A percentile compares a stretch with the other conserved stretches of the same genome.
Evolutionary conservation across 2,797 vertebrate genomes (phyloP).

Genomic region (Enteromius paludinosus): DNA sequence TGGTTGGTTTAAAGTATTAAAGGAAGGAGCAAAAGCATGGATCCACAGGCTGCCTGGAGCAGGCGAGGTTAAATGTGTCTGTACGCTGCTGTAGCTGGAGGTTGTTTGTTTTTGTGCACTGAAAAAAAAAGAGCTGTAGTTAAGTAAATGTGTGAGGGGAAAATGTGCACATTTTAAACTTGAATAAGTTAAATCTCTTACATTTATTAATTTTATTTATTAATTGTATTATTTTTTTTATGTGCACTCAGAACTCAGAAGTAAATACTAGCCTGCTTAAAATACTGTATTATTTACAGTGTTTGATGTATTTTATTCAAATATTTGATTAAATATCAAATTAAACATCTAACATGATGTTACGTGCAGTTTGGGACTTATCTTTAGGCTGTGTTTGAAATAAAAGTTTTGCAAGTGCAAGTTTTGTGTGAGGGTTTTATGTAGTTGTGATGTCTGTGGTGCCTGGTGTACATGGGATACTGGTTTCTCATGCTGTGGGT

Average conservation of each 20-base stretch:
- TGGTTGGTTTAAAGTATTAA: slow-evolving; percentile 30
- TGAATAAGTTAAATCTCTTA: background rate
- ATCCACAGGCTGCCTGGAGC: slow-evolving; percentile 20
- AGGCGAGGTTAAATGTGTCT: slow-evolving; percentile 19
- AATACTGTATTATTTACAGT: background rate
- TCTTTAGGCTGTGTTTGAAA: too few relatives aligned
- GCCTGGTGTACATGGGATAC: background rate
- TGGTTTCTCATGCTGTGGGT: background rate
- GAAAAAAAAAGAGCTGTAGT: background rate
- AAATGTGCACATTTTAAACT: background rate
- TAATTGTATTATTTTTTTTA: background rate
- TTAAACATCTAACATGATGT: background rate
- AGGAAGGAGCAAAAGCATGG: slow-evolving; percentile 6
- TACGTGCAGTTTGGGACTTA: background rate
- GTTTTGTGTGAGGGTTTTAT: background rate
- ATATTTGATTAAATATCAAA: background rate
- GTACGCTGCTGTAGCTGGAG: background rate
- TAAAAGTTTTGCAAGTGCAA: too few relatives aligned
- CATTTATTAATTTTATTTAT: background rate
- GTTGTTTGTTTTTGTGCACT: slow-evolving; percentile 15
- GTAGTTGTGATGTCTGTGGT: background rate
- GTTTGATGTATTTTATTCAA: background rate
- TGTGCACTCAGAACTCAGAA: background rate
- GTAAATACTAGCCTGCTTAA: background rate
- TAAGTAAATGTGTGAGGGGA: background rate